Evolutionary conservation across 2,113 vertebrate species (phyloP), one percentile per base, ranked within the genome.

Genomic region (Sphaerodactylus townsendi): DNA sequence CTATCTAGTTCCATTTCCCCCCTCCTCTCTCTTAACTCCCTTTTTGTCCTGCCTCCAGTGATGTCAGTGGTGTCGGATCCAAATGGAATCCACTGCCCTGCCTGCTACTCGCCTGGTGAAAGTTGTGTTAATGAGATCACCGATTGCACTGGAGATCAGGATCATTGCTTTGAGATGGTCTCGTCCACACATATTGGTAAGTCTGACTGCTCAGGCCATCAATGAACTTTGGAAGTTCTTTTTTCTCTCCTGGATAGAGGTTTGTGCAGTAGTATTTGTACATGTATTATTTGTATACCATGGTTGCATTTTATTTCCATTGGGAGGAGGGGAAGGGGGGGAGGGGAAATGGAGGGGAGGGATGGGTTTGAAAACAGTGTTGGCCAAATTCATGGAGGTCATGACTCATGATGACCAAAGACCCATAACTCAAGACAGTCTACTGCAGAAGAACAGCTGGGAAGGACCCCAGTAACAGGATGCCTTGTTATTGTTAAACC

Each of bases 11-110:
- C 48, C 53, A 19, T 17, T 56, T 56, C 21, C 39, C 39, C 69
- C 15, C n/a, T 15, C 44, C 28, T n/a, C 28, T 14, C 41, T 10
- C 41, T 46, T n/a, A 28, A 30, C 19, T 3, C 70, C 28, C 23
- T 15, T 10, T 48, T 28, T 10, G 2, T 30, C 30, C 28, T 48
- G 25, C 1, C 17, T 48, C 17, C 28, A 48, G 71, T 74, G 6
- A 6, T n/a, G 3, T 13, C 11, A 28, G 3, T n/a, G 30, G 13
- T 48, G 4, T 10, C 14, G 2, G 10, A 30, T 7, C 1, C 28
- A 1, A 74, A 74, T 3, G 71, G 71, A 48, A 17, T 39, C 30
- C 30, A 7, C 28, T 74, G 71, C 17, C 71, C 71, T 17, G 44
- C 28, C 44, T 74, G 71, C 30, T 30, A 48, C 2, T 14, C 28